Evolutionary conservation across 2,113 vertebrate species (phyloP).

Genomic region (Chaetodon trifascialis): DNA sequence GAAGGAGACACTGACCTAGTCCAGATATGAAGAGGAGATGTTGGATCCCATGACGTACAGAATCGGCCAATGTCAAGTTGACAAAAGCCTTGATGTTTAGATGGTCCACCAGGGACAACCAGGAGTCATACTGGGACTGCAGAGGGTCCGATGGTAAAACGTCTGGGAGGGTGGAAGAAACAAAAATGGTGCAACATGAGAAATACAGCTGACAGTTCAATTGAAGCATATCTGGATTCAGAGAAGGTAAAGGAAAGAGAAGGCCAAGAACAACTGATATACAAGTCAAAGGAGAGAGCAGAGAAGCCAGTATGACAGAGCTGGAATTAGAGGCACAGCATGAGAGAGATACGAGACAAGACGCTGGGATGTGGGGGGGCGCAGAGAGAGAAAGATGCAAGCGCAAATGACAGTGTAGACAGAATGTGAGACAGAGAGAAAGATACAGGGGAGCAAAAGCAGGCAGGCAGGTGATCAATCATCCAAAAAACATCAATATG

Average conservation of each 20-base stretch:
- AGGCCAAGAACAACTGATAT: neutral
- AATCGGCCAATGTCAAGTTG: constrained; percentile 90
- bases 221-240: neutral
- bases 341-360: constrained; percentile 28
- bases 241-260: constrained; percentile 8
- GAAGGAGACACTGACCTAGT: constrained; percentile 85
- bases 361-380: neutral
- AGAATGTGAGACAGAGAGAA: constrained; percentile 38
- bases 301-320: constrained; percentile 21
- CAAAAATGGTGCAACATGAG: neutral
- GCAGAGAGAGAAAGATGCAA: constrained; percentile 7
- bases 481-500: constrained; percentile 42
- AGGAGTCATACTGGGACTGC: constrained; percentile 90
- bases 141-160: constrained; percentile 89
- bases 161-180: constrained; percentile 70
- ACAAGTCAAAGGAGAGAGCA: neutral
- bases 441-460: constrained; percentile 37
- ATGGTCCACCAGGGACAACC: constrained; percentile 92
- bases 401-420: constrained; percentile 23
- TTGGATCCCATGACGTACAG: constrained; percentile 89
- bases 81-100: constrained; percentile 94
- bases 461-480: constrained; percentile 60
- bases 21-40: constrained; percentile 95
- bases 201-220: neutral
- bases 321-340: constrained; percentile 30